Conservation (phyloP, 2,797 vertebrate genomes). For the Enteromius mattozi region DNA sequence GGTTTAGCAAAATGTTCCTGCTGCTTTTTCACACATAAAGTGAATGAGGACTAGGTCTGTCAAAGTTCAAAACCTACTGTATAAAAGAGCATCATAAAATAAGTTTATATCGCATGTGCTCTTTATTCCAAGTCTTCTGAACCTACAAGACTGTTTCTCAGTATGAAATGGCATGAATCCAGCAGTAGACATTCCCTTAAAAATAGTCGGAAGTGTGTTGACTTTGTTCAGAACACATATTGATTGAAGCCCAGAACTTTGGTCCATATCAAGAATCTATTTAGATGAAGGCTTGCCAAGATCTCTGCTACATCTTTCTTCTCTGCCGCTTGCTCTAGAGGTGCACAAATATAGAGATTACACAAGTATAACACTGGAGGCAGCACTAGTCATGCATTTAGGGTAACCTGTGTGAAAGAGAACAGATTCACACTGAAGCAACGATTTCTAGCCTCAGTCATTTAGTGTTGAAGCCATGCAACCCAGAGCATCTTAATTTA, state of each 20-base stretch:
- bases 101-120: background rate
- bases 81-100: background rate
- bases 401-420: background rate
- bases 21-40: background rate
- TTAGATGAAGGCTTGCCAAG: background rate
- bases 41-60: background rate
- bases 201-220: background rate
- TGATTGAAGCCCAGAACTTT: background rate
- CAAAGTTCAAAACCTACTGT: background rate
- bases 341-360: background rate
- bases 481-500: background rate
- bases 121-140: background rate
- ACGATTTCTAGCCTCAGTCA: background rate
- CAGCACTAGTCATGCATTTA: background rate
- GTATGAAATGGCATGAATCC: background rate
- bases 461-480: background rate
- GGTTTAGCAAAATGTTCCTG: background rate
- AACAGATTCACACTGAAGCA: background rate
- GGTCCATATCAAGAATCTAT: background rate
- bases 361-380: background rate
- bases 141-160: background rate
- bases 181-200: background rate
- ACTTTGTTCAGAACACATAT: background rate
- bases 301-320: background rate
- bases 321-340: background rate